Evolutionary conservation across 2,113 vertebrate genomes (phyloP), one percentile per base, ranked within the genome.

Genomic region (Engystomops pustulosus): DNA sequence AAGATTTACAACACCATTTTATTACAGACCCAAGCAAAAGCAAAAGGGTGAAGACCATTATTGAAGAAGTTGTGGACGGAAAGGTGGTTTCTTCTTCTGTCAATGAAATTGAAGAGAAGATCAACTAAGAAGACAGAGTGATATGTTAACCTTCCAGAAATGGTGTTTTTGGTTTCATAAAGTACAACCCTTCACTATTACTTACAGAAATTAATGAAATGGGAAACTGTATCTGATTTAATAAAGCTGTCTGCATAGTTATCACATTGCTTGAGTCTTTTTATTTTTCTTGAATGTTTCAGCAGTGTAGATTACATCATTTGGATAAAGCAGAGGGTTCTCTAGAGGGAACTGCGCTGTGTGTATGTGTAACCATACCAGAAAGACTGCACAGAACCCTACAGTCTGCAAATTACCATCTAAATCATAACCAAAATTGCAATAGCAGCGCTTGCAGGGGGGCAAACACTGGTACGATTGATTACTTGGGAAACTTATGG

Each of bases 1-100:
- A 23, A 9, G 7, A 60, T 12, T 65, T 15, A 65, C 60, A 7
- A 3, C 30, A 32, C 27, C 27, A 65, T 34, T 67, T 80, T 9
- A 32, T 68, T 49, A 32, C 78, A 81, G 79, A 81, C 34, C 79
- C 32, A 12, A 92, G 69, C 77, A 94, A 91, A 91, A 10, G 87
- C 72, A 91, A 87, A 86, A 93, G 91, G 89, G 92, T 94, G 74
- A 93, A 88, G 87, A 94, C 90, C 7, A 87, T 94, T 0, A 87
- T 94, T 6, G 67, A 95, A 87, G 93, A 94, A 81, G 74, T 93
- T 30, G 85, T 94, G 41, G 91, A 94, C 1, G 93, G 94, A 83
- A 90, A 93, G 78, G 38, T 94, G 6, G 90, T 94, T 20, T 93
- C 93, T 53, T 91, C 90, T 5, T 0, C 90, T 65, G 0, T 90